Base-by-base conservation (phyloP, 2,113 vertebrate genomes). In the Nesoenas mayeri region DNA sequence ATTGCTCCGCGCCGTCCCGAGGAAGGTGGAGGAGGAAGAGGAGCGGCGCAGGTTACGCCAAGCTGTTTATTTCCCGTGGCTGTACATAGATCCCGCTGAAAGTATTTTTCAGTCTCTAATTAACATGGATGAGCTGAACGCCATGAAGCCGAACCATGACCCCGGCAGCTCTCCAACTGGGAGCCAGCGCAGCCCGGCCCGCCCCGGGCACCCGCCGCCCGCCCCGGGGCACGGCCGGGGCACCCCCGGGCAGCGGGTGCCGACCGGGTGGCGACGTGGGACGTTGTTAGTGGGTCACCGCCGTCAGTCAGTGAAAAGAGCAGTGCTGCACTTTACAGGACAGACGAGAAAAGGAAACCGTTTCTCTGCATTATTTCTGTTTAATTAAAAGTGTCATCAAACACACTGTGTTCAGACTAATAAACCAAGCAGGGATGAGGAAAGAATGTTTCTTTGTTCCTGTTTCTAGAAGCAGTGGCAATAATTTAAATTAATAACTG, bases 401-500 rank as follows among this genome's bases (percentile, higher is more conserved):
- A 98, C 98, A 98, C 98, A 98, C 98, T 98, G 95, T 96, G 96
- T 95, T 95, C 96, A 91, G 94, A 96, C 96, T 94, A 96, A 97
- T 96, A 97, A 96, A 90, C 91, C 91, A 95, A 95, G 97, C 93
- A 95, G 95, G 95, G 94, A 96, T 61, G 79, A 74, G 88, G 95
- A 84, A 97, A 98, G 98, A 98, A 98, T 96, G 96, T 92, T 77
- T 94, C 98, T 98, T 97, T 97, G 98, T 98, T 98, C 96, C 89
- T 75, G 96, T 97, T 97, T 96, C 93, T 97, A 67, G 74, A 97
- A 98, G 97, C 96, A 87, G 96, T 96, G 97, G 97, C 96, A 96
- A 98, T 98, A 98, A 98, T 98, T 98, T 96, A 97, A 97, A 98
- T 98, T 98, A 97, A 98, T 98, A 98, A 97, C 97, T 90, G 89